Conservation (phyloP, 2,797 vertebrate genomes). For the Onychomys arenicola region DNA sequence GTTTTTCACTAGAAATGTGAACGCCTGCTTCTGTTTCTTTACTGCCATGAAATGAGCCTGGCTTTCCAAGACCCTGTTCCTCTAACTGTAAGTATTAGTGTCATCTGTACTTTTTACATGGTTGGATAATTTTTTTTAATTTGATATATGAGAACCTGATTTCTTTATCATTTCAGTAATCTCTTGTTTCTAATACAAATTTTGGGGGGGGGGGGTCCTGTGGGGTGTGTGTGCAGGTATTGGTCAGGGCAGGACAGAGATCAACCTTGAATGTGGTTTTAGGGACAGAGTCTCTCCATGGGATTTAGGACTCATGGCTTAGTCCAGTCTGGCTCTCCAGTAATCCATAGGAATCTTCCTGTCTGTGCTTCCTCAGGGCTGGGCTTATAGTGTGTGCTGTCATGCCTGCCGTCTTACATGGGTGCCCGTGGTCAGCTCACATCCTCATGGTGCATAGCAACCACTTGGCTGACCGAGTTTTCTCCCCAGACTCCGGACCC, state of each 20-base stretch:
- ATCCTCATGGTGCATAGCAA: background rate
- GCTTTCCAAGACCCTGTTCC: conserved; percentile 92
- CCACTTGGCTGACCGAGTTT: too few relatives aligned
- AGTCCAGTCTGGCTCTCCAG: background rate
- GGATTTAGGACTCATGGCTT: background rate
- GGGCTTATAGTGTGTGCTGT: background rate
- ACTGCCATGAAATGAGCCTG: conserved; percentile 92
- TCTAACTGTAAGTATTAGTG: conserved; percentile 86
- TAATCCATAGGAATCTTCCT: background rate
- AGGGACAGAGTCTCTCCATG: background rate
- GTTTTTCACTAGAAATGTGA: conserved; percentile 89
- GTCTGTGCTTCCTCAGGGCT: background rate
- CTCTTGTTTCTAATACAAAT: conserved; percentile 4
- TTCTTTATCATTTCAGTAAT: background rate
- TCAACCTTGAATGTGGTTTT: background rate
- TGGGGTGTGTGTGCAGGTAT: background rate
- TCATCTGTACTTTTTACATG: background rate
- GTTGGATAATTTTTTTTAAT: background rate
- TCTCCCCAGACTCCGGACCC: background rate
- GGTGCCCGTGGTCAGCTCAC: background rate
- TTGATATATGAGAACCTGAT: background rate
- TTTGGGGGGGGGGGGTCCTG: background rate
- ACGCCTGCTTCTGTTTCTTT: conserved; percentile 89
- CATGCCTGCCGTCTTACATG: background rate
- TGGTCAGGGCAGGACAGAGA: background rate